phyloP scores from a whole-genome alignment of 2,888 invertebrate genomes.

The Melangyna quadrimaculata region DNA sequence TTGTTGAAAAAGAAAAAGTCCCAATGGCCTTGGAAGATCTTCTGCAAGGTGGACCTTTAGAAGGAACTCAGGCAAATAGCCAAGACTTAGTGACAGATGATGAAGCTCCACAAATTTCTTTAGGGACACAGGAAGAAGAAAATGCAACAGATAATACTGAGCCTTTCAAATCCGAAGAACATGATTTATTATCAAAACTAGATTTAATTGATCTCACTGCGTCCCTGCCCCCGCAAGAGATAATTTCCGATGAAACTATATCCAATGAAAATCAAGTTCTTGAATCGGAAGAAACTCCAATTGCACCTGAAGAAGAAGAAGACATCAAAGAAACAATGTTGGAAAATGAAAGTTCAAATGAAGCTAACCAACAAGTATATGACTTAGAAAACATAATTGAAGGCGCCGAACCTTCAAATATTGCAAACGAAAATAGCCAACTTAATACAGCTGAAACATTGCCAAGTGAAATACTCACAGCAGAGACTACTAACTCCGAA shows the following conservation, averaged over 20 bases:
- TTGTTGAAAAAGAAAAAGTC: conserved; percentile 1
- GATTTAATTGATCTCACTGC: conserved; percentile 4
- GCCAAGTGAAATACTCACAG: conserved; percentile 43
- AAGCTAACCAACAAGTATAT: conserved; percentile 42
- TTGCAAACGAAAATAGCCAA: conserved; percentile 51
- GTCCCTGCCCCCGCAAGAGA: not conserved
- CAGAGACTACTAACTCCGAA: not conserved
- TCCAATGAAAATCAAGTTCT: conserved; percentile 45
- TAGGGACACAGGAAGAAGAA: not conserved
- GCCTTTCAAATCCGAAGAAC: not conserved
- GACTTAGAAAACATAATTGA: conserved; percentile 49
- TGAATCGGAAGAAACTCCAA: conserved; percentile 19
- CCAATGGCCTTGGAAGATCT: conserved; percentile 34
- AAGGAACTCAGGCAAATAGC: not conserved
- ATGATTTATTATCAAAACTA: conserved; percentile 5
- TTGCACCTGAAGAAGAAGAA: conserved; percentile 20
- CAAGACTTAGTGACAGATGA: not conserved
- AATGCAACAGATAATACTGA: conserved; percentile 1
- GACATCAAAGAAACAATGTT: not conserved
- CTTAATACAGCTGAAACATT: conserved; percentile 16
- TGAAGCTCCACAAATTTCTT: not conserved
- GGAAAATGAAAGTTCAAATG: conserved; percentile 52
- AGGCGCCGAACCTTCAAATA: conserved; percentile 27
- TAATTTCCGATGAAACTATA: conserved; percentile 15
- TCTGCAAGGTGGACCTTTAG: not conserved